phyloP scores from a whole-genome alignment of 2,797 vertebrate genomes.

The Botia almorhae region DNA sequence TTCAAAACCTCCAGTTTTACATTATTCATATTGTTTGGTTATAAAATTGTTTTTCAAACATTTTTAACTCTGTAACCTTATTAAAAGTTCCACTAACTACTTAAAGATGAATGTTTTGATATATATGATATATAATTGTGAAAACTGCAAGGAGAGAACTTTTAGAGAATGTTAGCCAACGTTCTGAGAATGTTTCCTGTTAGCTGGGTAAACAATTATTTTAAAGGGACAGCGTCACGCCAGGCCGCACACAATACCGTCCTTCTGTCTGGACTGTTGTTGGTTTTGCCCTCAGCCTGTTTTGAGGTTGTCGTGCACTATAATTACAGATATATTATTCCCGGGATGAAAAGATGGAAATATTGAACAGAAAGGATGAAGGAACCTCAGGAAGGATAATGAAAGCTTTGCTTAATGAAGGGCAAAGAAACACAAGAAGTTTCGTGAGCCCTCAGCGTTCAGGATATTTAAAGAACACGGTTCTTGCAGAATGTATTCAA shows the following conservation, averaged over 20 bases:
- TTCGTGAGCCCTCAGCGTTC: not conserved
- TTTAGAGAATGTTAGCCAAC: too few relatives aligned
- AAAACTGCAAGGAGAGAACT: too few relatives aligned
- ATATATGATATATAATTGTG: too few relatives aligned
- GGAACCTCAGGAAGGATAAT: not conserved
- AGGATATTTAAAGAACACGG: not conserved
- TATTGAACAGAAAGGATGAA: conserved; percentile 5
- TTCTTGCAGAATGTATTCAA: not conserved
- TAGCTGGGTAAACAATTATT: conserved; percentile 12
- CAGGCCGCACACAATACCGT: conserved; percentile 22
- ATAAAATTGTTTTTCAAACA: too few relatives aligned
- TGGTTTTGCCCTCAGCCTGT: conserved; percentile 25
- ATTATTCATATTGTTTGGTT: too few relatives aligned
- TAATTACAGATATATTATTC: conserved; percentile 42
- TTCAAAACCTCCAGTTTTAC: too few relatives aligned
- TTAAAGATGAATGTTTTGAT: too few relatives aligned
- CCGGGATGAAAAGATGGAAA: conserved; percentile 34
- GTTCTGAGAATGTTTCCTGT: too few relatives aligned
- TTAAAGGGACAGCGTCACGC: conserved; percentile 42
- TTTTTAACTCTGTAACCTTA: too few relatives aligned
- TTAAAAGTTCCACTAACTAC: too few relatives aligned
- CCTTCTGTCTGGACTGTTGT: not conserved
- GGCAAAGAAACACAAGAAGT: not conserved
- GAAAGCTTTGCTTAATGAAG: conserved; percentile 5
- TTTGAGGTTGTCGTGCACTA: not conserved